Evolutionary conservation across 2,113 vertebrate species (phyloP).

Genomic region (Excalfactoria chinensis): DNA sequence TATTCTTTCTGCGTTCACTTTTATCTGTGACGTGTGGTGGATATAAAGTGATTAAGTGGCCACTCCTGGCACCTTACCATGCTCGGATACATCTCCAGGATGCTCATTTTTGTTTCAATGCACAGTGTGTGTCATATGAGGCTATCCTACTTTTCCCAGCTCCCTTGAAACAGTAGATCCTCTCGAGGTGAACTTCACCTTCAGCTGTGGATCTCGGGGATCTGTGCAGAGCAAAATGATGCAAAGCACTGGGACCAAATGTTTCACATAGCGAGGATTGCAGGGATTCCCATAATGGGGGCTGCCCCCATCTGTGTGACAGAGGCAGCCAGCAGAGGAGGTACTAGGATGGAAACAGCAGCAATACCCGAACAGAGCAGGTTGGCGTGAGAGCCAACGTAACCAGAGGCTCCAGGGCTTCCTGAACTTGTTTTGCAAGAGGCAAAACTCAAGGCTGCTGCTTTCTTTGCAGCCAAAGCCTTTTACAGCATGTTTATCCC

Average conservation of each 20-base stretch:
- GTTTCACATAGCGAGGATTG: background rate
- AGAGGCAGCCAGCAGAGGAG: background rate
- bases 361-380: background rate
- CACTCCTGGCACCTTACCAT: background rate
- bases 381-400: background rate
- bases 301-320: background rate
- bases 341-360: background rate
- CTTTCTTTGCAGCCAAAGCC: conserved; percentile 11
- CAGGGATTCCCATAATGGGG: background rate
- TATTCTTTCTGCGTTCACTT: background rate
- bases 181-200: background rate
- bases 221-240: background rate
- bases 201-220: background rate
- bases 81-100: background rate
- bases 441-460: conserved; percentile 8
- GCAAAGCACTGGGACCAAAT: background rate
- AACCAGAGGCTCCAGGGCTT: background rate
- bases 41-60: background rate
- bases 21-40: background rate
- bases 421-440: background rate
- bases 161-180: background rate
- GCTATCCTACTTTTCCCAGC: background rate
- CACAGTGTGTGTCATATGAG: background rate
- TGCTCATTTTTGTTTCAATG: background rate
- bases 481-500: background rate